Conservation (phyloP, 2,888 invertebrate genomes). For the Agonopterix subpropinquella region DNA sequence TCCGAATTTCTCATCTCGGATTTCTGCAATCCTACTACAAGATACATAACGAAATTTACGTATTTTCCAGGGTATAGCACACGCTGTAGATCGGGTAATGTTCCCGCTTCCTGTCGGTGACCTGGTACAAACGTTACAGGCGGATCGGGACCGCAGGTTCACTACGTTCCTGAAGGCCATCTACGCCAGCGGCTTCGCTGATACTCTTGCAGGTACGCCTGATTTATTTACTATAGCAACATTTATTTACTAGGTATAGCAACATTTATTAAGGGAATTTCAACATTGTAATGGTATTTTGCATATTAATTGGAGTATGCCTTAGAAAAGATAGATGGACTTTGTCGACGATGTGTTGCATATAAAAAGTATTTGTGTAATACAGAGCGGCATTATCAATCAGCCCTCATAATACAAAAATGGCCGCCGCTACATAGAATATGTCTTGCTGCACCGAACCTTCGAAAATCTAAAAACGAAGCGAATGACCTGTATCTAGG, state of each 20-base stretch:
- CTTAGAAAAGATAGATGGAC: too few relatives aligned
- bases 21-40: neutral
- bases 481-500: too few relatives aligned
- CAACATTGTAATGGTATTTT: too few relatives aligned
- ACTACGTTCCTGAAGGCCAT: slow-evolving; percentile 86
- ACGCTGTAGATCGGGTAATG: slow-evolving; percentile 90
- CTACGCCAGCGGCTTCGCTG: slow-evolving; percentile 85
- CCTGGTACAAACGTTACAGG: slow-evolving; percentile 87
- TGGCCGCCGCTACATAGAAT: too few relatives aligned
- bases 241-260: neutral
- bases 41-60: slow-evolving; percentile 84
- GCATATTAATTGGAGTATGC: too few relatives aligned
- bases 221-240: neutral
- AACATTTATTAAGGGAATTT: neutral
- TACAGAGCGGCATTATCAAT: too few relatives aligned
- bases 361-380: too few relatives aligned
- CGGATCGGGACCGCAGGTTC: slow-evolving; percentile 88
- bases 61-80: slow-evolving; percentile 81
- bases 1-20: neutral
- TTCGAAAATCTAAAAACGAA: too few relatives aligned
- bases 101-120: slow-evolving; percentile 93
- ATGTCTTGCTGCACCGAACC: too few relatives aligned
- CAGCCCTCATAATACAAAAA: too few relatives aligned
- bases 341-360: too few relatives aligned
- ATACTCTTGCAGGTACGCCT: slow-evolving; percentile 81